These are phyloP conservation scores for Melanocharis versteri DNA, from an alignment of 2,113 vertebrate genomes.

Conservation along the genomic window DNA sequence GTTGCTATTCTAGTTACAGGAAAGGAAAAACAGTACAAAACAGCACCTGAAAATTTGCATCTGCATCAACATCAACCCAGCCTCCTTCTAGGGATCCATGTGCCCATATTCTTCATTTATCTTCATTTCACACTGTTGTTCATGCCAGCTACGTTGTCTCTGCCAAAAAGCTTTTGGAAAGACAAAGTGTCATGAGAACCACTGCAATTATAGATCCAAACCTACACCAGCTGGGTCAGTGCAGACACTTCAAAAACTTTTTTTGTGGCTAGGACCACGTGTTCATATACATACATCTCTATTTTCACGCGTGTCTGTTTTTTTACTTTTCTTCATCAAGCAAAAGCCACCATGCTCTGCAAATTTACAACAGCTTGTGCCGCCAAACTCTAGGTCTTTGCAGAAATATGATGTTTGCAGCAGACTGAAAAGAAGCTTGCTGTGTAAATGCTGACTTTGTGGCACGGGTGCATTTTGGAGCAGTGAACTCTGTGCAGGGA, in stretches of 20 bases:
- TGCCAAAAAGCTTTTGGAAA: slow-evolving; percentile 54
- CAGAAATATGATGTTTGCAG: neutral
- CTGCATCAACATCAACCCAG: neutral
- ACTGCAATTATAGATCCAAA: slow-evolving; percentile 27
- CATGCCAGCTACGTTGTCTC: neutral
- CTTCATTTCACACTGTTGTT: slow-evolving; percentile 3
- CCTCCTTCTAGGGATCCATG: neutral
- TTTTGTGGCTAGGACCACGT: neutral
- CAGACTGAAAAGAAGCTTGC: neutral
- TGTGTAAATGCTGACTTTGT: neutral
- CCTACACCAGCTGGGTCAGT: slow-evolving; percentile 19
- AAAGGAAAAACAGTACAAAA: neutral
- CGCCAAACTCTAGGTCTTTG: neutral
- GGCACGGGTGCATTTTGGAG: neutral
- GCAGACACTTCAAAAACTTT: neutral
- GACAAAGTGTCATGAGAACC: slow-evolving; percentile 35
- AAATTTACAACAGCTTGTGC: neutral
- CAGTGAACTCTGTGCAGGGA: neutral
- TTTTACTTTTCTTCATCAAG: neutral
- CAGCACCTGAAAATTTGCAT: neutral
- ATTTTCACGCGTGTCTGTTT: neutral
- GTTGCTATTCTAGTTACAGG: neutral
- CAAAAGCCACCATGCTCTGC: neutral
- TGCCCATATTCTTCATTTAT: neutral
- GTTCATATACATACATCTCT: neutral